phyloP scores from a whole-genome alignment of 2,113 vertebrate genomes.

The Lepus europaeus region DNA sequence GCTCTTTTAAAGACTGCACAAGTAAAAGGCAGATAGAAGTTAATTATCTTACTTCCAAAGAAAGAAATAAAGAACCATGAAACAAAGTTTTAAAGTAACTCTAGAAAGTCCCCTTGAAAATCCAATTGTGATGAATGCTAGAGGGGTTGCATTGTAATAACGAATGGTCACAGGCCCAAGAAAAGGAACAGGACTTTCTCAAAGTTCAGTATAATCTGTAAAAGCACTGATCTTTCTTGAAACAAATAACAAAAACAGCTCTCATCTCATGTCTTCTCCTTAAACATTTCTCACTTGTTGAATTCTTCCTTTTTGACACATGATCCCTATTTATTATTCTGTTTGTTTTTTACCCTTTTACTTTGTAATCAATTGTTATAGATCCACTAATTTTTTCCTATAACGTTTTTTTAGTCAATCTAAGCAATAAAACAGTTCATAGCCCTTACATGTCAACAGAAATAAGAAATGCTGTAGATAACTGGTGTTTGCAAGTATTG shows the following conservation, averaged over 20 bases:
- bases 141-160: not conserved
- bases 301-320: constrained; percentile 36
- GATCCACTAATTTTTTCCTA: constrained; percentile 52
- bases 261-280: constrained; percentile 35
- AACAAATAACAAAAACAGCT: constrained; percentile 49
- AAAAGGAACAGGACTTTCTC: not conserved
- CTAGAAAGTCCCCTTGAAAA: constrained; percentile 60
- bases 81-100: constrained; percentile 67
- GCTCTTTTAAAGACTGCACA: constrained; percentile 64
- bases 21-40: constrained; percentile 72
- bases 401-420: constrained; percentile 44
- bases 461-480: constrained; percentile 46
- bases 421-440: constrained; percentile 17
- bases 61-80: constrained; percentile 50
- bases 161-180: not conserved
- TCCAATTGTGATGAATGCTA: constrained; percentile 39
- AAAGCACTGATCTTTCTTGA: constrained; percentile 56
- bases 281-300: constrained; percentile 40
- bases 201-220: constrained; percentile 49
- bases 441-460: not conserved
- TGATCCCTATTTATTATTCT: constrained; percentile 60
- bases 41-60: constrained; percentile 70
- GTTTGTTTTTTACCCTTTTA: not conserved
- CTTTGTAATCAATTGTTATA: constrained; percentile 24
- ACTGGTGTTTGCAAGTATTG: constrained; percentile 1